These are phyloP conservation scores for Brenthis ino DNA, from an alignment of 2,888 invertebrate species.

Conservation along the genomic window DNA sequence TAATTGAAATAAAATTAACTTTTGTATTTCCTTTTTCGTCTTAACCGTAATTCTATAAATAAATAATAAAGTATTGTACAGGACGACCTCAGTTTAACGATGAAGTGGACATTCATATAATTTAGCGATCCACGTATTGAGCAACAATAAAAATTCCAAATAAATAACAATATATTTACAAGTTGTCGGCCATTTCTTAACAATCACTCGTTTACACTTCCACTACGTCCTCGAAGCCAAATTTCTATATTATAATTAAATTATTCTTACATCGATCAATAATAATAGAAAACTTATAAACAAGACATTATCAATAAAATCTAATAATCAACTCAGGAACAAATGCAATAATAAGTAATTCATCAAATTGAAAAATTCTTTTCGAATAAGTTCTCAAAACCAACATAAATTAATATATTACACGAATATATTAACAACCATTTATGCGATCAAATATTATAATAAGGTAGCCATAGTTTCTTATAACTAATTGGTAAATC, in stretches of 20 bases:
- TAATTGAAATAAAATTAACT: slow-evolving; percentile 76
- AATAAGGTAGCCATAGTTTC: slow-evolving; percentile 76
- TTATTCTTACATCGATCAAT: slow-evolving; percentile 67
- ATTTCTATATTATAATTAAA: slow-evolving; percentile 65
- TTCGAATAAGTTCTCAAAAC: slow-evolving; percentile 69
- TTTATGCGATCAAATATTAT: slow-evolving; percentile 69
- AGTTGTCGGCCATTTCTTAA: slow-evolving; percentile 39
- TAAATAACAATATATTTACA: slow-evolving; percentile 52
- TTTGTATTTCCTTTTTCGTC: slow-evolving; percentile 72
- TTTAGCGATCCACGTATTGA: slow-evolving; percentile 47
- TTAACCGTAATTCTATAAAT: slow-evolving; percentile 75
- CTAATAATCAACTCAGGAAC: slow-evolving; percentile 82
- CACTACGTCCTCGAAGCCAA: slow-evolving; percentile 63
- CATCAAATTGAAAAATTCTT: slow-evolving; percentile 74
- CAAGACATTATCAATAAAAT: slow-evolving; percentile 75
- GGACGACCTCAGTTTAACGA: slow-evolving; percentile 66
- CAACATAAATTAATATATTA: slow-evolving; percentile 75
- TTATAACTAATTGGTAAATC: slow-evolving; percentile 80
- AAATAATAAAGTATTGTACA: slow-evolving; percentile 79
- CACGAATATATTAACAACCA: slow-evolving; percentile 79
- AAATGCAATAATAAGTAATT: slow-evolving; percentile 78
- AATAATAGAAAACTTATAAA: slow-evolving; percentile 67
- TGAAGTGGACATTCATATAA: slow-evolving; percentile 56
- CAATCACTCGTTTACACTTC: slow-evolving; percentile 47
- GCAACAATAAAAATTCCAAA: slow-evolving; percentile 45